Evolutionary conservation across 2,113 vertebrate species (phyloP), one percentile per base, ranked within the genome.

Genomic region (Gasterosteus aculeatus): DNA sequence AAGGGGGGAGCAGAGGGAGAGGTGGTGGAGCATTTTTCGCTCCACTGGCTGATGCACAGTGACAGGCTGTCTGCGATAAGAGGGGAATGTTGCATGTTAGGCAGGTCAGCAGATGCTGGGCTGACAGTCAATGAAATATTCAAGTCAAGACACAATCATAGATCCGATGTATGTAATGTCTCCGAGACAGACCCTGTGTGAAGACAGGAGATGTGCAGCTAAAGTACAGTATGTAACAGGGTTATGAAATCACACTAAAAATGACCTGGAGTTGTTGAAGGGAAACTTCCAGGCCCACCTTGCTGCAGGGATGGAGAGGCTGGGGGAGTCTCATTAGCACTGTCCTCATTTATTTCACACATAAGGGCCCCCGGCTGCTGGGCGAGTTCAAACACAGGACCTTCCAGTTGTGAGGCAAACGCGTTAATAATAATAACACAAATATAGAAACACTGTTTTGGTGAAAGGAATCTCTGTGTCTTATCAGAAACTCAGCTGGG

Each of bases 111-210:
- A 93, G 1, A 92, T 93, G 93, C 91, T 84, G 90, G 84, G 92
- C 87, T 96, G 92, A 94, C 89, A 94, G 92, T 90, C 85, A 88
- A 94, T 95, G 91, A 97, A 96, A 97, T 95, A 96, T 95, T 96
- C 89, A 96, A 90, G 87, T 85, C 92, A 92, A 83, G 84, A 80
- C 92, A 93, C 83, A 91, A 94, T 91, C 88, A 95, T 93, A 84
- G 89, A 95, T 89, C 80, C 82, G 93, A 94, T 93, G 91, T 69
- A 85, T 85, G 76, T 63, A 93, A 93, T 88, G 89, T 70, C 86
- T 86, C 59, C 72, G 81, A 82, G 91, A 92, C 80, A 85, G 77
- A 68, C 81, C 73, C 51, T 63, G 35, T 18, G 11, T 69, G 19
- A 41, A 39, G 72, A 73, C 29, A 77, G 73, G 61, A 64, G 61